phyloP scores from a whole-genome alignment of 2,888 invertebrate species.

The Folsomia candida region DNA sequence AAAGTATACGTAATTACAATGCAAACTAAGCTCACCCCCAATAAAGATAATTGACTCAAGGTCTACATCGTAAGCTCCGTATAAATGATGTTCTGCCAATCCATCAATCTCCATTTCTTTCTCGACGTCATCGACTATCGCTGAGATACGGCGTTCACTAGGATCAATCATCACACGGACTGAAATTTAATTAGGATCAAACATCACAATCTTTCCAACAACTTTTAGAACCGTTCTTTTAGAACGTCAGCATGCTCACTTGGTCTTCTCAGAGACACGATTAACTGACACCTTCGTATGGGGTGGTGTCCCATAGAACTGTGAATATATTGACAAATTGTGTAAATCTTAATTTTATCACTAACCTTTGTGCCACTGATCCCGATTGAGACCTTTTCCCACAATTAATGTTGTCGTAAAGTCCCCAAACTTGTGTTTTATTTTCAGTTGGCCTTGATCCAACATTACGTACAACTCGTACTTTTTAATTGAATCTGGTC shows the following conservation, averaged over 20 bases:
- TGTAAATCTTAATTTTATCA: too few relatives aligned
- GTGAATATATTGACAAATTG: too few relatives aligned
- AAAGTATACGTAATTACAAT: not conserved
- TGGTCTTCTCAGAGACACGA: too few relatives aligned
- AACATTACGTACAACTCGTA: conserved; percentile 88
- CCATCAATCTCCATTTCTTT: conserved; percentile 78
- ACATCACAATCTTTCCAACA: too few relatives aligned
- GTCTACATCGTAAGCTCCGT: conserved; percentile 75
- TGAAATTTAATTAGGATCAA: too few relatives aligned
- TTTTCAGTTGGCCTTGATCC: conserved; percentile 86
- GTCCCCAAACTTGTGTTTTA: conserved; percentile 87
- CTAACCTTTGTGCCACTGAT: conserved; percentile 87
- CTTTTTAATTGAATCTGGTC: conserved; percentile 76
- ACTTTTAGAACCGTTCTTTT: too few relatives aligned
- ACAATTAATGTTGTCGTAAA: conserved; percentile 80
- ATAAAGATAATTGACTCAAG: conserved; percentile 82
- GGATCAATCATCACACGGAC: conserved; percentile 84
- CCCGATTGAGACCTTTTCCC: conserved; percentile 80
- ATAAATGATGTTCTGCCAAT: conserved; percentile 77
- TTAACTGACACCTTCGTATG: too few relatives aligned
- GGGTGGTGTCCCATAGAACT: too few relatives aligned
- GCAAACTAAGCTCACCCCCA: conserved; percentile 66
- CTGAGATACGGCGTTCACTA: conserved; percentile 76
- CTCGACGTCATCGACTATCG: conserved; percentile 79
- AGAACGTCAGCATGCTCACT: too few relatives aligned